A percentile compares a stretch with the other conserved stretches of the same genome.
These are phyloP conservation scores for Falco biarmicus DNA, from an alignment of 2,797 vertebrate species.

Conservation along the genomic window DNA sequence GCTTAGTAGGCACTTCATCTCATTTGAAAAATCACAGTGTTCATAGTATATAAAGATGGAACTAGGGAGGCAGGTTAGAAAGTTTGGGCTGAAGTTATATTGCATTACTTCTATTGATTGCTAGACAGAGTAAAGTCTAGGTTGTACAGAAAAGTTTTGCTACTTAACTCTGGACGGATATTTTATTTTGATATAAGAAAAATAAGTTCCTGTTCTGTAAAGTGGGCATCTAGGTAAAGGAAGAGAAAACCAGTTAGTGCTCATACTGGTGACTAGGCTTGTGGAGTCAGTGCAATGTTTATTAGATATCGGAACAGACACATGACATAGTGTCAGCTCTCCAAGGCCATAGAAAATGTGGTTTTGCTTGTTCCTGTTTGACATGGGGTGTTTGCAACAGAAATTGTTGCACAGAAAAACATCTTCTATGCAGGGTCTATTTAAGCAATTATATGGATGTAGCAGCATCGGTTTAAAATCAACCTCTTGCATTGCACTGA, in stretches of 20 bases:
- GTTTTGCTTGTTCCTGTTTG: not conserved
- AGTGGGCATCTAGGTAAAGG: not conserved
- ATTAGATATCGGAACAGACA: not conserved
- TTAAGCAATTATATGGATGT: not conserved
- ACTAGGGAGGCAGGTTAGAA: not conserved
- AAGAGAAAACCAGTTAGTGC: not conserved
- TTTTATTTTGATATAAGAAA: not conserved
- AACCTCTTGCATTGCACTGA: not conserved
- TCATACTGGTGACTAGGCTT: fast-evolving
- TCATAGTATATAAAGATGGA: not conserved
- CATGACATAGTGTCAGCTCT: not conserved
- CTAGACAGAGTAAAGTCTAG: not conserved
- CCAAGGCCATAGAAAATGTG: not conserved
- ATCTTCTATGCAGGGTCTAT: not conserved
- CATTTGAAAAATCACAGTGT: not conserved
- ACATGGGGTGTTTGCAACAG: not conserved
- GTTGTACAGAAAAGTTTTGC: not conserved
- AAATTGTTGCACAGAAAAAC: not conserved
- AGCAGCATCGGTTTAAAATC: not conserved
- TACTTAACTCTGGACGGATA: not conserved
- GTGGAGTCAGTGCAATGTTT: not conserved
- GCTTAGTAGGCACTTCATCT: not conserved
- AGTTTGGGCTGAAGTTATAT: not conserved
- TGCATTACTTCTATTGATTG: not conserved
- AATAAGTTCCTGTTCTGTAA: not conserved